Evolutionary conservation across 2,797 vertebrate species (phyloP), one percentile per base, ranked within the genome.

Genomic region (Oreochromis grahami): DNA sequence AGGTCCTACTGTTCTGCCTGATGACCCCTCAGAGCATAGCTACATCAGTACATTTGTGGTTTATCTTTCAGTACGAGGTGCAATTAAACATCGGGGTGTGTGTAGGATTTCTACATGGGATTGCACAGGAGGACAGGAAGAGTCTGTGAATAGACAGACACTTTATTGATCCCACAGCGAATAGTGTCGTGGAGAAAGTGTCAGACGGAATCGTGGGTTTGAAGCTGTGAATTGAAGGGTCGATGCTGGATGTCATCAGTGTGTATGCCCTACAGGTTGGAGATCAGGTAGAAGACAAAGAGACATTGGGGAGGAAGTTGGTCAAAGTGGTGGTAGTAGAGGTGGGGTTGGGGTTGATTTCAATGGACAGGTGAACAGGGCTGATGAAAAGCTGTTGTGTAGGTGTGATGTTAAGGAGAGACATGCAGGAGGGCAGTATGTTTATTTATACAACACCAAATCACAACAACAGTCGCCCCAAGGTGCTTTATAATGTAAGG

Each of bases 401-500:
- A 32, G 15, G 53, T 19, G 15, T 19, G 48, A 19, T 34, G 29
- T 32, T 58, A 58, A 58, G 26, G 26, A 34, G 32, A 32, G 7
- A 34, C 7, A 34, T 34, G 34, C 34, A 34, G 34, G 7, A 8
- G 34, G 7, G 34, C 34, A 34, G 34, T 8, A 3, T 2, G 34
- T n/a, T 36, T 36, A 3, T 3, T 8, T 36, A 36, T 3, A 36
- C 3, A 36, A 3, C 8, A 8, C 8, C 26, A 58, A 58, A 11
- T 38, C 38, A 4, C 10, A 38, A 32, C 3, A 56, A 17, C 15
- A 58, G 55, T 32, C 15, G 5, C 55, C 15, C 32, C 29, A 58
- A 19, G 55, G 15, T 0, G 15, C 55, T 58, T 58, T 2, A 19
- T 10, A 32, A 0, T 29, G 24, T 56, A 1, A 10, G 5, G 53